phyloP scores from a whole-genome alignment of 1,140 invertebrate genomes.

The Agrilus planipennis region DNA sequence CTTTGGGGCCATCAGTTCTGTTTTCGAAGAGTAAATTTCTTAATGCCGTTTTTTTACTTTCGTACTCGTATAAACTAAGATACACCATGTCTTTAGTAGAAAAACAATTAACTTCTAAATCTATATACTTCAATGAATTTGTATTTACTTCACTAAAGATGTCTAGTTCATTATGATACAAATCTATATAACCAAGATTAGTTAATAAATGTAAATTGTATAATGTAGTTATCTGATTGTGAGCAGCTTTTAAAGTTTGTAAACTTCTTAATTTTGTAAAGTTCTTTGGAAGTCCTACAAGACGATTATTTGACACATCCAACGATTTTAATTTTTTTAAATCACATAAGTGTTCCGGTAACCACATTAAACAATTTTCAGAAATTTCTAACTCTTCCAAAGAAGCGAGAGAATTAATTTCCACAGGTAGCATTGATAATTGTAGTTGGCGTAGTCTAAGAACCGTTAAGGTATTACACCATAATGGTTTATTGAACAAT shows the following conservation, averaged over 20 bases:
- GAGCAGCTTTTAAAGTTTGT: neutral
- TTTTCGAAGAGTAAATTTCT: neutral
- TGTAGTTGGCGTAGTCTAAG: neutral
- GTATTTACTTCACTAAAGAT: neutral
- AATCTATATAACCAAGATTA: neutral
- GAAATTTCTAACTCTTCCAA: neutral
- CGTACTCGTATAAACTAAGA: neutral
- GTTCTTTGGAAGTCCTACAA: neutral
- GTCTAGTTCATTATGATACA: neutral
- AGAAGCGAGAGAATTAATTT: neutral
- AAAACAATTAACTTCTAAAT: conserved; percentile 1
- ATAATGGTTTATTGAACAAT: neutral
- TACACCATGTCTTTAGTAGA: neutral
- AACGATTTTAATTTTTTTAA: neutral
- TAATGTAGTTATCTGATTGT: neutral
- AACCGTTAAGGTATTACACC: neutral
- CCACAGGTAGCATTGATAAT: neutral
- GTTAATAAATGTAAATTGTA: neutral
- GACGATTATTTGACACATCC: neutral
- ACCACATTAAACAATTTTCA: neutral
- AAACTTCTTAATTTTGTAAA: neutral
- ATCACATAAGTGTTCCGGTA: neutral
- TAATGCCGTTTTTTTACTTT: neutral
- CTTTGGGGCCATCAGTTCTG: neutral
- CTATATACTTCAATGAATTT: neutral